Base-by-base conservation (phyloP, 2,113 vertebrate genomes). In the Gobiocypris rarus region DNA sequence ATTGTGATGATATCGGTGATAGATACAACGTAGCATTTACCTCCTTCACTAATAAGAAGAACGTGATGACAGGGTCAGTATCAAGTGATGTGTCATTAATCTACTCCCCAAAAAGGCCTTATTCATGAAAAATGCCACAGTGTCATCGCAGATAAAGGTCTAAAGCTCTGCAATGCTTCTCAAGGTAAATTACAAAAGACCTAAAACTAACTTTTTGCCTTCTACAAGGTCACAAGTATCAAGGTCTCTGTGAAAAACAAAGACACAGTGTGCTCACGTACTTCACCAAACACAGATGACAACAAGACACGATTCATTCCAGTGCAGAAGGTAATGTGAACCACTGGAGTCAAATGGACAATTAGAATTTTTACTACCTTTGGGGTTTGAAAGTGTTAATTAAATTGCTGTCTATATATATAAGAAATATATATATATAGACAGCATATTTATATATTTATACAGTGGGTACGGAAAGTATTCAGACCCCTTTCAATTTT, bases 71-170 rank as follows among this genome's bases (percentile, higher is more conserved):
- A 75, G 59, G 26, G n/a, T 45, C 50, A 74, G 54, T 22, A 71
- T 19, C 15, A 19, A 24, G 22, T 73, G n/a, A 83, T 61, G 22
- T 78, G 41, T 83, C 63, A 79, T 38, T 83, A 79, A 83, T 78
- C 73, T 58, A 7, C 28, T 75, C 15, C 0, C 19, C 50, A 82
- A 50, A 75, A 58, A 63, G 67, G 7, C 24, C 3, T 34, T 63
- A 59, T 75, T 84, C 70, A 84, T 69, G 59, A 2, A 67, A 38
- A 80, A 80, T 80, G 61, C 26, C 59, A 65, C 43, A n/a, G n/a
- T 17, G 38, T 63, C 58, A 6, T 14, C 1, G 2, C n/a, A 73
- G 70, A 73, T 73, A 8, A 48, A 73, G 69, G 69, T 24, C 38
- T 15, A 15, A 63, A 28, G 28, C 61, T 65, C 61, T 65, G 28